Base-by-base conservation (phyloP, 2,888 invertebrate species). In the Neocrepidodera transversa region DNA sequence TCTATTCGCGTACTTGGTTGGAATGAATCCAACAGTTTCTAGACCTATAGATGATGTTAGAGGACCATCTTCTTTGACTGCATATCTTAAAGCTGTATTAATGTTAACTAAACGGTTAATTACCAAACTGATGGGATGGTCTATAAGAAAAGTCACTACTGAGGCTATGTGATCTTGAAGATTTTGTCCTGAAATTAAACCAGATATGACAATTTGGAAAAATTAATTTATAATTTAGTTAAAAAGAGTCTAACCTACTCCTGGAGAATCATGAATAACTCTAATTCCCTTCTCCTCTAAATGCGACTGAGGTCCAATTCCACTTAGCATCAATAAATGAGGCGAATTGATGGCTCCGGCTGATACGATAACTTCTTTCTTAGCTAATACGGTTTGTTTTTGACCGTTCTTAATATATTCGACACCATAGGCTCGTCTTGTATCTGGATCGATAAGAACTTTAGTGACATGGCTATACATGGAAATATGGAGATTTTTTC, bases 281-380 rank as follows among this genome's bases (percentile, higher is more conserved):
- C 8, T 50, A 16, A 93, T 84, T 0, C 89, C 90, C 7, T 90
- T 83, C 65, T 91, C 85, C 62, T 83, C 76, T 2, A 95, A 80
- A 74, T 95, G 91, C n/a, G 84, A 77, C 16, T 82, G 83, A 0
- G 92, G 91, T 1, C 95, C 95, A 1, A 97, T 81, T 0, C 98
- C 98, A 23, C 76, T 76, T n/a, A 98, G 81, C 92, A 97, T 91
- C 56, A 99, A 83, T 7, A 98, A 77, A 71, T 98, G 97, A 0
- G 97, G 96, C 0, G 92, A 87, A 66, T 89, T 95, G 60, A 99
- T 89, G 0, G 97, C 89, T 0, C 98, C 98, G 0, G 92, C 94
- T 1, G 92, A 86, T 10, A 95, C 76, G 60, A 96, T 92, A 0
- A 96, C 91, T 79, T 93, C 93, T 57, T 88, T 86, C 59, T 84